Conservation (phyloP, 2,797 vertebrate genomes). For the Meda fulgida region DNA sequence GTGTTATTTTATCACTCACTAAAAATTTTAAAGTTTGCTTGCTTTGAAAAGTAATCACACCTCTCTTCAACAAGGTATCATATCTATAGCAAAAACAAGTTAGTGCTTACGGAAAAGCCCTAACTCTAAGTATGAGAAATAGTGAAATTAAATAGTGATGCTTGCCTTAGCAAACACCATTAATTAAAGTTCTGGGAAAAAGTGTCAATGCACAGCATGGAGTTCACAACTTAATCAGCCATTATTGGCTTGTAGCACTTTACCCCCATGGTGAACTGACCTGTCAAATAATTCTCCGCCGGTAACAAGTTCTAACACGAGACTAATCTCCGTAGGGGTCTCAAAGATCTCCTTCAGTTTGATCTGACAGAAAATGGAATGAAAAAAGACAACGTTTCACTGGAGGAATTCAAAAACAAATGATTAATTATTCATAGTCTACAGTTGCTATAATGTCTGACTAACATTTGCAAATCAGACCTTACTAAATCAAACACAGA, state of each 20-base stretch:
- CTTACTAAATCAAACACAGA: constrained; percentile 32
- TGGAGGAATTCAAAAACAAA: constrained; percentile 14
- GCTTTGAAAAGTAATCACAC: neutral
- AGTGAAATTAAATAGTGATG: constrained; percentile 15
- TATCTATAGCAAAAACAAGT: neutral
- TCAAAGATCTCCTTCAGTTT: constrained; percentile 92
- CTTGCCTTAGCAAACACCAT: neutral
- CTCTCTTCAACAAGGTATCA: neutral
- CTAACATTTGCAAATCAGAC: constrained; percentile 28
- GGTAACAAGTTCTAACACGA: constrained; percentile 87
- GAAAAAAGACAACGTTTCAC: constrained; percentile 23
- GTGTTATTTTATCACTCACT: neutral
- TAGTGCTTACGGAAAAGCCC: neutral
- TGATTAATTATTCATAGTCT: constrained; percentile 33
- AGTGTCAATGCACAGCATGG: constrained; percentile 12
- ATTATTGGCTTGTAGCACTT: constrained; percentile 35
- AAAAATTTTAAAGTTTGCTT: neutral
- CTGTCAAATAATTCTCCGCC: constrained; percentile 89
- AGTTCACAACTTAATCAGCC: constrained; percentile 33
- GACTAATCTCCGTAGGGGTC: constrained; percentile 86
- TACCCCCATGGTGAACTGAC: constrained; percentile 68
- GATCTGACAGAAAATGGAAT: constrained; percentile 74
- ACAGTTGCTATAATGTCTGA: neutral
- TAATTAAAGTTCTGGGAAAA: constrained; percentile 15
- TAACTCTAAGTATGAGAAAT: neutral